phyloP scores from a whole-genome alignment of 2,113 vertebrate species.

The Pseudonaja textilis region DNA sequence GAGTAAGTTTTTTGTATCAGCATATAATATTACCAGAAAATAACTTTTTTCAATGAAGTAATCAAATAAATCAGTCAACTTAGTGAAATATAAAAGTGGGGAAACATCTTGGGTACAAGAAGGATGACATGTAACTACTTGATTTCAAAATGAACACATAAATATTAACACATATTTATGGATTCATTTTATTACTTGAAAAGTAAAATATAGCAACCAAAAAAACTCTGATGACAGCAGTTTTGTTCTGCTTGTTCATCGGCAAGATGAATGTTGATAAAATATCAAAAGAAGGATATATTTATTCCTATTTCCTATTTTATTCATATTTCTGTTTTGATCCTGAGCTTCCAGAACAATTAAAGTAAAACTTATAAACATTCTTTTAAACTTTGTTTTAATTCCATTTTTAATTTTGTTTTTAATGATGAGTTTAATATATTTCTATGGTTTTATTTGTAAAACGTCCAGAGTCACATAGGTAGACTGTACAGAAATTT shows the following conservation, averaged over 20 bases:
- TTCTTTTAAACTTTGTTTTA: background rate
- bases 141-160: background rate
- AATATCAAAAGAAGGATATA: background rate
- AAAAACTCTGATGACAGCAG: slow-evolving; percentile 19
- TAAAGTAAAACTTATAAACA: background rate
- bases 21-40: background rate
- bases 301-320: background rate
- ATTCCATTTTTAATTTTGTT: background rate
- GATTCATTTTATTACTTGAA: background rate
- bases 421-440: background rate
- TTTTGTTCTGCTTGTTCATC: slow-evolving; percentile 8
- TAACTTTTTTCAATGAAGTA: background rate
- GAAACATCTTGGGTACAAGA: background rate
- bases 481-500: background rate
- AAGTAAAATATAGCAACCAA: slow-evolving; percentile 28
- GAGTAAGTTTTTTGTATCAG: background rate
- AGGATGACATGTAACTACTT: background rate
- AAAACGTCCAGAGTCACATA: background rate
- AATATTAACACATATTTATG: slow-evolving; percentile 11
- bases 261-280: background rate
- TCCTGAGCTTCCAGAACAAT: background rate
- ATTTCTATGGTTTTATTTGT: background rate
- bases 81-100: background rate
- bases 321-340: background rate
- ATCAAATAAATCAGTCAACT: background rate